Evolutionary conservation across 2,888 invertebrate genomes (phyloP), one percentile per base, ranked within the genome.

Genomic region (Torymus tubicola): DNA sequence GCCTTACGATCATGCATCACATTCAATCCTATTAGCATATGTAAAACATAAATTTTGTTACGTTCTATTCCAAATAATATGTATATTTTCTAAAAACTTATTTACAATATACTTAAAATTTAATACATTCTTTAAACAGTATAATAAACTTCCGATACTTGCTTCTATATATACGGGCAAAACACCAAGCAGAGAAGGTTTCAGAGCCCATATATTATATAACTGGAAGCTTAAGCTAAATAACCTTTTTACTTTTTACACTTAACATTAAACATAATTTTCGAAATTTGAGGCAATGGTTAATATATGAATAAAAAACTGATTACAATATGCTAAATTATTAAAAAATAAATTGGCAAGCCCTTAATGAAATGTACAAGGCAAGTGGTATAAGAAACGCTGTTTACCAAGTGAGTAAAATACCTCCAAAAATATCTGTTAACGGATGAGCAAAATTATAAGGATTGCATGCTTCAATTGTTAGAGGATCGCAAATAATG

Each of bases 201-300:
- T 24, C 2, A 61, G 70, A 80, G 69, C 74, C 18, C 12, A 52
- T 52, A 50, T 24, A 70, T 13, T 31, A 24, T 2, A 21, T 21
- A 5, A 5, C 31, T 31, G 42, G 42, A 42, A 42, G 42, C 42
- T 42, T 42, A n/a, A n/a, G n/a, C n/a, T n/a, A 60, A n/a, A 12
- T 31, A 61, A 0, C 57, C 42, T 31, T 14, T 68, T 24, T 14
- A 4, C 8, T 55, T 1, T 14, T 61, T 14, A 50, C 24, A 52
- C 42, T 70, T 83, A 83, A 87, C 89, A 90, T 90, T 88, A 88
- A 90, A 90, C 90, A 90, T 90, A 90, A 89, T 90, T 90, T 89
- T 88, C 88, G 24, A 76, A 18, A 16, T 68, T 42, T 18, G 12
- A n/a, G 11, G 31, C 13, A 61, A 13, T 16, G 53, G 2, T 21